Conservation (phyloP, 1,140 invertebrate species). For the Neotoxoptera formosana region DNA sequence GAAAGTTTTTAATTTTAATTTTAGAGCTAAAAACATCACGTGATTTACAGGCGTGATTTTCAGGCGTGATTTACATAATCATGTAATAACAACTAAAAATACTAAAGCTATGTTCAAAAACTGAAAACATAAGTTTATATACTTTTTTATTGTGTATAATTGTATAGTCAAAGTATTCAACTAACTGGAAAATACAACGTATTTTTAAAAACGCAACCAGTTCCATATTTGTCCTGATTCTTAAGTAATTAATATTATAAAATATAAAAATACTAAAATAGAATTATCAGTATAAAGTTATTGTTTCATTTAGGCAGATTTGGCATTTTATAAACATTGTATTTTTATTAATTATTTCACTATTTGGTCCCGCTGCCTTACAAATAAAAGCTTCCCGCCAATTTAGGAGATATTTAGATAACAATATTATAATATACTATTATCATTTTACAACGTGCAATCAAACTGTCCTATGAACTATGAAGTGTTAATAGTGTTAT, state of each 20-base stretch:
- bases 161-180: not conserved
- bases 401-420: too few species aligned
- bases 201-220: not conserved
- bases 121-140: not conserved
- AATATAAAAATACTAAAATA: not conserved
- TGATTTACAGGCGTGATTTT: too few species aligned
- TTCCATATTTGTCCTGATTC: not conserved
- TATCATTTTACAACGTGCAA: too few species aligned
- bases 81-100: not conserved
- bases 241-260: not conserved
- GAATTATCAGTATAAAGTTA: not conserved
- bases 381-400: too few species aligned
- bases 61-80: too few species aligned
- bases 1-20: not conserved
- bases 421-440: too few species aligned
- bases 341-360: too few species aligned
- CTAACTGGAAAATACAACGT: not conserved
- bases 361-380: too few species aligned
- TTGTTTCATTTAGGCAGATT: not conserved
- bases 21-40: not conserved
- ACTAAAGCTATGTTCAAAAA: not conserved
- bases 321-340: not conserved
- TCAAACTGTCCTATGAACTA: too few species aligned
- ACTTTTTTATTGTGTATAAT: slow-evolving; percentile 2
- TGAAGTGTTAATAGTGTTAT: too few species aligned